These are phyloP conservation scores for Tylochromis polylepis DNA, from an alignment of 2,113 vertebrate genomes.

Conservation along the genomic window DNA sequence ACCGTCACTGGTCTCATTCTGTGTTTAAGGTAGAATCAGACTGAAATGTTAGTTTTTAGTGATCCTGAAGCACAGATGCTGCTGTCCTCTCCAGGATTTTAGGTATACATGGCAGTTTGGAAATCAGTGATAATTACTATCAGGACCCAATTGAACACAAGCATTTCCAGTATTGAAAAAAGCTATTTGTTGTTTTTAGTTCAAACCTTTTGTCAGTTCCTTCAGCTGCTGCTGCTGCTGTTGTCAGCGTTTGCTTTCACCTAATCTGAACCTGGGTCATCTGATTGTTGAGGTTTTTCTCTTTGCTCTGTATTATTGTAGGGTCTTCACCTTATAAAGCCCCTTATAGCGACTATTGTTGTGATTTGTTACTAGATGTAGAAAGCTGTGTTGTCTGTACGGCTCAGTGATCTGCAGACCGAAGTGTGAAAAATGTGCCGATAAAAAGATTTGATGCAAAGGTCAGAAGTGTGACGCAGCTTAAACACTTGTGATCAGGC, in stretches of 20 bases:
- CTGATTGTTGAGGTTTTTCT: neutral
- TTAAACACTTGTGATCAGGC: neutral
- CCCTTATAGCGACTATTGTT: neutral
- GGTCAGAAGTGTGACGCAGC: neutral
- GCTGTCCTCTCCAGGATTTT: neutral
- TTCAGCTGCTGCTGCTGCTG: neutral
- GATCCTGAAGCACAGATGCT: neutral
- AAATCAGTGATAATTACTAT: neutral
- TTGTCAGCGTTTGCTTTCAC: neutral
- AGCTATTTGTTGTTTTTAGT: neutral
- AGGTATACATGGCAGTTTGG: neutral
- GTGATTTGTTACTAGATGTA: neutral
- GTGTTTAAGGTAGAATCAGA: neutral
- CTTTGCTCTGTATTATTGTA: too few species aligned
- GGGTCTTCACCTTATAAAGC: neutral
- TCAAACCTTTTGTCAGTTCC: neutral
- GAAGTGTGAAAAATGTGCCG: neutral
- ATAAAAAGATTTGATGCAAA: neutral
- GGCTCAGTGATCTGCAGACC: neutral
- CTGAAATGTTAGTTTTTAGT: neutral
- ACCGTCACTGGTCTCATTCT: neutral
- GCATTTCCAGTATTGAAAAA: neutral
- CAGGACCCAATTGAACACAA: neutral
- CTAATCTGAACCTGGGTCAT: neutral
- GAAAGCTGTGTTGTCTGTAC: neutral